phyloP scores from a whole-genome alignment of 2,113 vertebrate species.

The Austrofundulus limnaeus region DNA sequence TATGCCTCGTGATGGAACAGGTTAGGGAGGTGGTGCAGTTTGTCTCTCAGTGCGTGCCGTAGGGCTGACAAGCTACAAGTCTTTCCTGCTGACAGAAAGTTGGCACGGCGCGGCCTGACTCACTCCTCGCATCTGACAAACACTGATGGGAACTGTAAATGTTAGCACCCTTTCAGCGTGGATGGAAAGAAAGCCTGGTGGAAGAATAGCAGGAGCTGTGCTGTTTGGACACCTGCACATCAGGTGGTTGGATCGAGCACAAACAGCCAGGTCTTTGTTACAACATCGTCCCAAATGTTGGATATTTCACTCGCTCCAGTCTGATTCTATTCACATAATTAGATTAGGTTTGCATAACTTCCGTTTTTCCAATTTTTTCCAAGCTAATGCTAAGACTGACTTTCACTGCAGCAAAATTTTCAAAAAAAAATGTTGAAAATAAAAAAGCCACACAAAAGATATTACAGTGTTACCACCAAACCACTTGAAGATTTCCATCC shows the following conservation, averaged over 20 bases:
- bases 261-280: constrained; percentile 23
- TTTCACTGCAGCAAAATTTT: too few relatives aligned
- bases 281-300: not conserved
- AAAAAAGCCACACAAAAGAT: too few relatives aligned
- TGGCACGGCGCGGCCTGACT: constrained; percentile 71
- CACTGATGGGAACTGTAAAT: constrained; percentile 70
- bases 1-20: constrained; percentile 66
- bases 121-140: constrained; percentile 70
- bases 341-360: too few relatives aligned
- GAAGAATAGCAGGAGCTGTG: constrained; percentile 30
- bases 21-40: constrained; percentile 64
- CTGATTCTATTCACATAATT: not conserved
- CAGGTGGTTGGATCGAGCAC: constrained; percentile 14
- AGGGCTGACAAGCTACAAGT: constrained; percentile 42
- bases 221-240: constrained; percentile 76
- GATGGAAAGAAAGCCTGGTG: constrained; percentile 16
- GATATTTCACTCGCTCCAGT: not conserved
- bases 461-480: too few relatives aligned
- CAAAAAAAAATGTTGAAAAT: too few relatives aligned
- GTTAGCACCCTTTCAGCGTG: constrained; percentile 55
- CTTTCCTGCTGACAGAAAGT: constrained; percentile 71
- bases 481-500: too few relatives aligned
- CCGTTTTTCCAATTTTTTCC: too few relatives aligned
- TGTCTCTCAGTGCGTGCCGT: constrained; percentile 66
- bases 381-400: too few relatives aligned